Base-by-base conservation (phyloP, 2,113 vertebrate genomes). In the Calyptomena viridis region DNA sequence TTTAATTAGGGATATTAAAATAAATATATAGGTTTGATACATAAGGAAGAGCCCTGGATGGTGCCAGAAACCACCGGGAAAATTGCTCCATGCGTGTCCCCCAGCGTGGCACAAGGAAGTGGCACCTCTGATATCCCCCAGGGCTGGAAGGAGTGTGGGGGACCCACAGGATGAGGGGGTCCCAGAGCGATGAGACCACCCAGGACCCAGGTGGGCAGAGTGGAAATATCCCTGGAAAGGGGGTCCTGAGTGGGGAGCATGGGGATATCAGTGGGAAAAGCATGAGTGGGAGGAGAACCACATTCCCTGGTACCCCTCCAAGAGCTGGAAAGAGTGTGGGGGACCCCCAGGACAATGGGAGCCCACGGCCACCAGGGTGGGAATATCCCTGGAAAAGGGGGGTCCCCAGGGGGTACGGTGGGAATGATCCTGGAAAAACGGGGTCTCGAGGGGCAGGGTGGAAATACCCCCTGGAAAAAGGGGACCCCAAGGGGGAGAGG, bases 21-120 rank as follows among this genome's bases (percentile, higher is more conserved):
- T 6, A 82, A 75, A 82, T 6, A 8, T 3, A 11, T 25, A 44
- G 39, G 53, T n/a, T 30, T 2, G 23, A 5, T 0, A 0, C 0
- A 33, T 3, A 25, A 31, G 17, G 37, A 14, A 17, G 20, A 47
- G 22, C 12, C 3, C 42, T 24, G 5, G 37, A 8, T 0, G 30
- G 33, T 4, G 31, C 8, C 4, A 21, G 31, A n/a, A 11, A 30
- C 12, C 6, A n/a, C 14, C 2, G 7, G 39, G 46, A 4, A 7
- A 25, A 13, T 25, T 5, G 46, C 16, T 33, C 72, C 8, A 1
- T 13, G 37, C 11, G 1, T 4, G 14, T 28, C 30, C 28, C 33
- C 55, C 35, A 3, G 44, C 11, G 8, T 7, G 18, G 14, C 16
- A 9, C 6, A 18, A 9, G 44, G 44, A 56, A 44, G 17, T 64